Conservation (phyloP, 1,140 invertebrate genomes). For the Lysiphlebus fabarum region DNA sequence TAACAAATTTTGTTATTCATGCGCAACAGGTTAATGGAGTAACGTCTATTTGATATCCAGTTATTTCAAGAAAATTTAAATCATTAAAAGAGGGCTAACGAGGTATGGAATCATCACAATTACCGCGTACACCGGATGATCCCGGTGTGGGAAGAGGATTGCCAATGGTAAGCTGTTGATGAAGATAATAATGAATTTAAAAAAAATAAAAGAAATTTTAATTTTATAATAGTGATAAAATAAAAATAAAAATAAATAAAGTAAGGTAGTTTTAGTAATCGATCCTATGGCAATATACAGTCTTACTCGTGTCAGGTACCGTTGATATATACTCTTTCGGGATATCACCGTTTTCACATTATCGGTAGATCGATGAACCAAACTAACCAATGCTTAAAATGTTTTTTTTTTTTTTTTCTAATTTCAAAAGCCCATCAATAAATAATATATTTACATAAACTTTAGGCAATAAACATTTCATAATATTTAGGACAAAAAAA, state of each 20-base stretch:
- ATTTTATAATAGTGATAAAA: not conserved
- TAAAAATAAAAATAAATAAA: conserved; percentile 9
- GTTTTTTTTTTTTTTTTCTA: too few species aligned
- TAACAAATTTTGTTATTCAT: conserved; percentile 22
- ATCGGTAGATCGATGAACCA: conserved; percentile 41
- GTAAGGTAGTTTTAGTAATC: conserved; percentile 33
- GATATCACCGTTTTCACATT: conserved; percentile 41
- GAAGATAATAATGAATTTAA: too few species aligned
- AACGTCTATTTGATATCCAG: conserved; percentile 30
- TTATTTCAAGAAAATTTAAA: conserved; percentile 23
- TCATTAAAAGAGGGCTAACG: not conserved
- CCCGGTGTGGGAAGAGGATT: conserved; percentile 31
- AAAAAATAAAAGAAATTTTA: too few species aligned
- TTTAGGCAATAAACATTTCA: too few species aligned
- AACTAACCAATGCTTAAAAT: not conserved
- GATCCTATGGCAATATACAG: conserved; percentile 43
- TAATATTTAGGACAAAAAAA: too few species aligned
- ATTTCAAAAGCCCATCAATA: too few species aligned
- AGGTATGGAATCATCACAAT: conserved; percentile 44
- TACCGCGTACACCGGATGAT: conserved; percentile 31
- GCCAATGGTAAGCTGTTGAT: conserved; percentile 40
- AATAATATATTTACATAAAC: too few species aligned
- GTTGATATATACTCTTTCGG: conserved; percentile 34
- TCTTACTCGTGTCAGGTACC: conserved; percentile 48
- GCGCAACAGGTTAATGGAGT: conserved; percentile 48